These are phyloP conservation scores for Platycnemis pennipes DNA, from an alignment of 2,888 invertebrate species.

Conservation along the genomic window DNA sequence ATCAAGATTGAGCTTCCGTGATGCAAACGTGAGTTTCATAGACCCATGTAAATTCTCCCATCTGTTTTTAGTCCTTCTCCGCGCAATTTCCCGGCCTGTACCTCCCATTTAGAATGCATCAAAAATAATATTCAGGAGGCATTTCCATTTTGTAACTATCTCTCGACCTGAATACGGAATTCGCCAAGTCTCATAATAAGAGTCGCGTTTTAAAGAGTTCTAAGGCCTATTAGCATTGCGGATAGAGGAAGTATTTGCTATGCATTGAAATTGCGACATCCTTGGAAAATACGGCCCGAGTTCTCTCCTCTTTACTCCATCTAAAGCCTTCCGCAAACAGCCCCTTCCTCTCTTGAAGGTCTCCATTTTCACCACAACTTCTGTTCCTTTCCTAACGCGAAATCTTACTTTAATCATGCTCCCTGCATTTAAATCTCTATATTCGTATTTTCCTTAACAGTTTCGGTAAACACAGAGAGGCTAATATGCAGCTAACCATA, in stretches of 20 bases:
- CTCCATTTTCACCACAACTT: neutral
- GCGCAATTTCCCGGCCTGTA: neutral
- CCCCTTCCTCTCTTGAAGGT: neutral
- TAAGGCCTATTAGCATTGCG: neutral
- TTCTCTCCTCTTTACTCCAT: neutral
- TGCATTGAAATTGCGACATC: neutral
- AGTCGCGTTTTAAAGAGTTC: neutral
- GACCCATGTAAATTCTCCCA: too few relatives aligned
- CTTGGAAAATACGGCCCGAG: neutral
- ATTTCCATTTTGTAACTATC: neutral
- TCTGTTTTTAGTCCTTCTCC: too few relatives aligned
- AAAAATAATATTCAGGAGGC: neutral
- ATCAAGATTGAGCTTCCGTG: too few relatives aligned
- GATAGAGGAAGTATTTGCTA: neutral
- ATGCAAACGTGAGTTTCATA: too few relatives aligned
- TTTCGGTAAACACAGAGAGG: neutral
- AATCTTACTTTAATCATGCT: neutral
- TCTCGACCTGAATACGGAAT: neutral
- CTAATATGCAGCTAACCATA: neutral
- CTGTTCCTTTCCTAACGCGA: neutral
- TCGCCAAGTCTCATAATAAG: neutral
- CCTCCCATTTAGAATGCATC: neutral
- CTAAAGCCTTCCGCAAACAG: neutral
- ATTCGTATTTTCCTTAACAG: neutral
- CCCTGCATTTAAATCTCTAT: neutral